These are phyloP conservation scores for Leptinotarsa tumamoca DNA, from an alignment of 2,888 invertebrate species.

Conservation along the genomic window DNA sequence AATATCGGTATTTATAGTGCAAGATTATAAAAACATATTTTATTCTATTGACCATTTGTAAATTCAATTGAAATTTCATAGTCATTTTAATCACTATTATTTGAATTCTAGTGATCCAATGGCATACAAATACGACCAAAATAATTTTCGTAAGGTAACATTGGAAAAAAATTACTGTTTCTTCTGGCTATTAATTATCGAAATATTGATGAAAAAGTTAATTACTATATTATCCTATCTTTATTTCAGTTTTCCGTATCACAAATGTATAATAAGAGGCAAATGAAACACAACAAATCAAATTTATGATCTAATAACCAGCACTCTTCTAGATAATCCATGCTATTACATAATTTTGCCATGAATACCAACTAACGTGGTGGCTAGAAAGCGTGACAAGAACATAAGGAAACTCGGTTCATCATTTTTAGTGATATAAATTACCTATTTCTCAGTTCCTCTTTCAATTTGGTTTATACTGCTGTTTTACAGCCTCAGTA, in stretches of 20 bases:
- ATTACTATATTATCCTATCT: neutral
- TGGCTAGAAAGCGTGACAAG: conserved; percentile 28
- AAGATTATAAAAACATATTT: too few relatives aligned
- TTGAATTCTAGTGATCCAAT: too few relatives aligned
- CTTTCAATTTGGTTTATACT: conserved; percentile 4
- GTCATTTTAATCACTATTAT: too few relatives aligned
- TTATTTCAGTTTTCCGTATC: neutral
- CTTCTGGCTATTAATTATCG: too few relatives aligned
- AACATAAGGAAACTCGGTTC: conserved; percentile 21
- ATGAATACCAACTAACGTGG: conserved; percentile 15
- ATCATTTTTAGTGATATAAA: conserved; percentile 19
- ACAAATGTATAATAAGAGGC: neutral
- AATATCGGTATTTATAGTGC: too few relatives aligned
- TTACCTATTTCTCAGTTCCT: conserved; percentile 18
- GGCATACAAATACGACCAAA: too few relatives aligned
- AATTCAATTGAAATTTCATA: too few relatives aligned
- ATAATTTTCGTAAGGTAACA: too few relatives aligned
- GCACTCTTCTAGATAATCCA: neutral
- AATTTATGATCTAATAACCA: neutral
- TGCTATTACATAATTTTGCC: conserved; percentile 10
- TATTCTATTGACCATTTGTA: too few relatives aligned
- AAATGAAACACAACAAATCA: neutral
- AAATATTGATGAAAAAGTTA: neutral
- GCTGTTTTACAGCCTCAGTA: conserved; percentile 6
- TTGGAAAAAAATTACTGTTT: too few relatives aligned